Base-by-base conservation (phyloP, 2,797 vertebrate genomes). In the Gymnopithys bicolor region DNA sequence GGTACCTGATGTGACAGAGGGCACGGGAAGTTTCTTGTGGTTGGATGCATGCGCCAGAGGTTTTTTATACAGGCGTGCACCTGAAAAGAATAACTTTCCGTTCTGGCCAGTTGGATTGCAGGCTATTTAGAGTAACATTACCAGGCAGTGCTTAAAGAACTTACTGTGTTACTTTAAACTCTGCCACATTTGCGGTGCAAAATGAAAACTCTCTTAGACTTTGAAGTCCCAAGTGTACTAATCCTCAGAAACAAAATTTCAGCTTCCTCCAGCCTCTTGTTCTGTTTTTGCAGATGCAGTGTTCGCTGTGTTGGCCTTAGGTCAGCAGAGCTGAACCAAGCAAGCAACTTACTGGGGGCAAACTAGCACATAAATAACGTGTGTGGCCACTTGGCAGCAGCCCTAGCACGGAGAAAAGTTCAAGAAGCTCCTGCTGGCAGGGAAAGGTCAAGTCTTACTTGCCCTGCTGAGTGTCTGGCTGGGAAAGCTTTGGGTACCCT, bases 101-200 rank as follows among this genome's bases (percentile, higher is more conserved):
- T 56, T 48, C 71, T 5, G 6, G 32, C 93, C 85, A 76, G 84
- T 89, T 5, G 0, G 78, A 27, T 87, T 48, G 43, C 78, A 64
- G 53, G 89, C 64, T 97, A 96, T 96, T 97, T 96, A 68, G n/a
- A 89, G 95, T 68, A 95, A 93, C 96, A 87, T 96, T 89, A 96
- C 96, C 69, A 67, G 46, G 77, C 94, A 78, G 83, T 0, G 6
- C 89, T 94, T 1, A 0, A 86, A 93, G 89, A 93, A 88, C 85
- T 94, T 84, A 66, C 78, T 55, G 0, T 48, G 74, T 94, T 82
- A 85, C 81, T 21, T 84, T 75, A 11, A 81, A 80, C 71, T 71
- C 39, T 91, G 76, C 39, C 69, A 46, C 35, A 7, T 84, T 53
- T 70, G 67, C 52, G 9, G 27, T 21, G 46, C 56, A 58, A 82